A percentile compares a stretch with the other conserved stretches of the same genome.
These are phyloP conservation scores for Crioceris asparagi DNA, from an alignment of 2,888 invertebrate species.

Conservation along the genomic window DNA sequence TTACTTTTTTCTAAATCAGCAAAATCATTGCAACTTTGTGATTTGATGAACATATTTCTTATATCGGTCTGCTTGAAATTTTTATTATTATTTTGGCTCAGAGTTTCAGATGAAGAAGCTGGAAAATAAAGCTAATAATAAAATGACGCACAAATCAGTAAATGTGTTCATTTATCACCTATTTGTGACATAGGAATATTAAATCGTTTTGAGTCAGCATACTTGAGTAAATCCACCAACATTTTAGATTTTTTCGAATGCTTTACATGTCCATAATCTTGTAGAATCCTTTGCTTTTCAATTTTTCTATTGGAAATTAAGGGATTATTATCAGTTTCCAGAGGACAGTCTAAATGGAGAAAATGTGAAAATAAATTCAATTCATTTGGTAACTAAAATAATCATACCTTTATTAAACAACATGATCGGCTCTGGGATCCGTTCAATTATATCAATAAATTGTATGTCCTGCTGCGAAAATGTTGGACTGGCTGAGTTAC, in stretches of 20 bases:
- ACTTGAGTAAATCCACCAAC: conserved; percentile 40
- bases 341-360: no score
- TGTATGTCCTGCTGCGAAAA: conserved; percentile 24
- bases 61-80: conserved; percentile 45
- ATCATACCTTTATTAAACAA: conserved; percentile 24
- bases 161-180: conserved; percentile 29
- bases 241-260: conserved; percentile 42
- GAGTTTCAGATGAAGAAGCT: conserved; percentile 6
- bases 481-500: no score
- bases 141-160: not conserved
- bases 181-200: conserved; percentile 39
- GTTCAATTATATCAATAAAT: conserved; percentile 24
- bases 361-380: conserved; percentile 25
- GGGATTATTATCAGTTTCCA: no score
- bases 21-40: conserved; percentile 39
- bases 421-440: conserved; percentile 18
- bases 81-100: no score
- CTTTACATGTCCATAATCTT: conserved; percentile 38
- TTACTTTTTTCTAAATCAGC: conserved; percentile 15
- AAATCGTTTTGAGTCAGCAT: conserved; percentile 42
- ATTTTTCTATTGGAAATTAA: no score
- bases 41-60: conserved; percentile 44
- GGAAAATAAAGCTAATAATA: conserved; percentile 3
- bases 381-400: no score
- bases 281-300: conserved; percentile 42